These are phyloP conservation scores for Hiodon alosoides DNA, from an alignment of 2,113 vertebrate species.

Conservation along the genomic window DNA sequence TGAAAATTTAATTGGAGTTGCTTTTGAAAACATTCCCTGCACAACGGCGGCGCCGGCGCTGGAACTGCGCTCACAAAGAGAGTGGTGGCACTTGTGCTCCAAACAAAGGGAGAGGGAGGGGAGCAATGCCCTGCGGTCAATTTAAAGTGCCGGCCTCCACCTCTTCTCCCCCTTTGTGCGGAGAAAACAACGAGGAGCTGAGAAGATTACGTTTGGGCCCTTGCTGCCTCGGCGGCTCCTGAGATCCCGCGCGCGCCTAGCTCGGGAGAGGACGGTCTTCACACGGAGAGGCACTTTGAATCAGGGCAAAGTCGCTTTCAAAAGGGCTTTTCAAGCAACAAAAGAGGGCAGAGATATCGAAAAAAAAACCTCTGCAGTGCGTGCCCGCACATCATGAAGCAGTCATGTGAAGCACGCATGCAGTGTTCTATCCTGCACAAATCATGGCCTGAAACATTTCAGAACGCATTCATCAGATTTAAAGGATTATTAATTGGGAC, in stretches of 20 bases:
- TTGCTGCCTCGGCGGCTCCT: not conserved
- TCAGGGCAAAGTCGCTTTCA: not conserved
- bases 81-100: slow-evolving; percentile 19
- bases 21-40: slow-evolving; percentile 18
- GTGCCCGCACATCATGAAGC: too few relatives aligned
- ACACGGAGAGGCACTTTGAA: not conserved
- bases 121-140: not conserved
- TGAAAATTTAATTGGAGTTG: slow-evolving; percentile 31
- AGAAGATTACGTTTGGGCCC: slow-evolving; percentile 22
- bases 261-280: not conserved
- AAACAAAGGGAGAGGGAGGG: slow-evolving; percentile 16
- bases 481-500: too few relatives aligned
- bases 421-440: too few relatives aligned
- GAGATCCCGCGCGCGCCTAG: not conserved
- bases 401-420: too few relatives aligned
- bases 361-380: too few relatives aligned
- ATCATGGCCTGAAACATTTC: too few relatives aligned
- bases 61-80: slow-evolving; percentile 36
- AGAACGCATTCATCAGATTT: too few relatives aligned
- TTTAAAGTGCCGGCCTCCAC: slow-evolving; percentile 13
- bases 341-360: too few relatives aligned
- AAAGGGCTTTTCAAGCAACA: not conserved
- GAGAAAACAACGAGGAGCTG: slow-evolving; percentile 10
- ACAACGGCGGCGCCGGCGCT: slow-evolving; percentile 27
- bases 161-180: slow-evolving; percentile 1